phyloP scores from a whole-genome alignment of 2,113 vertebrate genomes.

The Speoplatyrhinus poulsoni region DNA sequence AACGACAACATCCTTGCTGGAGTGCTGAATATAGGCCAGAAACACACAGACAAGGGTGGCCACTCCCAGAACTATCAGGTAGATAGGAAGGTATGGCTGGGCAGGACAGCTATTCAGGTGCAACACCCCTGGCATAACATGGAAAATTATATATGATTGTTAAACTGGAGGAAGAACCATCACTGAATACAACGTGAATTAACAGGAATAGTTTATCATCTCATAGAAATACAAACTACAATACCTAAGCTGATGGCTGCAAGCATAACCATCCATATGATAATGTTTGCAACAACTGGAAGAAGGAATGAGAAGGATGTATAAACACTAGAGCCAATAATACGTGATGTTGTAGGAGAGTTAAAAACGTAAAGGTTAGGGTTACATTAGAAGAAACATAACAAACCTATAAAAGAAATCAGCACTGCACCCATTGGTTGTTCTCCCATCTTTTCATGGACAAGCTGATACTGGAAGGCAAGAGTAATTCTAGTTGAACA shows the following conservation, averaged over 20 bases:
- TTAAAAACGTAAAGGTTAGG: not conserved
- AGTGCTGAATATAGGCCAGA: conserved; percentile 37
- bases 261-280: conserved; percentile 65
- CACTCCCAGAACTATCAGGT: conserved; percentile 56
- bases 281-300: conserved; percentile 52
- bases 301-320: not conserved
- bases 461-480: no score
- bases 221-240: not conserved
- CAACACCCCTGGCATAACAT: conserved; percentile 31
- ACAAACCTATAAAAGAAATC: not conserved
- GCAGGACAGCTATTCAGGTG: conserved; percentile 40
- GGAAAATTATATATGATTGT: not conserved
- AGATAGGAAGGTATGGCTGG: conserved; percentile 61
- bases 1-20: not conserved
- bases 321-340: not conserved
- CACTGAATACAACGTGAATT: not conserved
- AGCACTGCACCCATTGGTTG: not conserved
- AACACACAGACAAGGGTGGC: conserved; percentile 36
- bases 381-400: not conserved
- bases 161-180: not conserved
- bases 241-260: conserved; percentile 61
- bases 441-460: not conserved
- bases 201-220: not conserved
- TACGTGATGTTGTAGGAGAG: not conserved
- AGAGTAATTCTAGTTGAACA: not conserved